phyloP scores from a whole-genome alignment of 2,113 vertebrate genomes.

The Chloebia gouldiae region DNA sequence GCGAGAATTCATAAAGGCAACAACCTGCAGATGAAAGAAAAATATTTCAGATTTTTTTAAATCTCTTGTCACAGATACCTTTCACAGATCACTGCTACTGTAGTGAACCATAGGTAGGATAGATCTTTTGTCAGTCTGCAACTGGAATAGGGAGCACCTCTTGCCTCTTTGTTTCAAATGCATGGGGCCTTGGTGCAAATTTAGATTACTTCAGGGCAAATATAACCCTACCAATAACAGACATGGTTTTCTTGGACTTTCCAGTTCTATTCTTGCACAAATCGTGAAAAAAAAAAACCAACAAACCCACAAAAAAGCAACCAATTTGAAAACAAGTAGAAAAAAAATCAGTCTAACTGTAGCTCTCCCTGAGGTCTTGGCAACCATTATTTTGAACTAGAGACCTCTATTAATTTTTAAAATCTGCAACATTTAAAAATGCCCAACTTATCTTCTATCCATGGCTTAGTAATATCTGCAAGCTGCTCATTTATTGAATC shows the following conservation, averaged over 20 bases:
- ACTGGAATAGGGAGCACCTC: neutral
- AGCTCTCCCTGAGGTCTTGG: neutral
- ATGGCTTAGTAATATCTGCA: neutral
- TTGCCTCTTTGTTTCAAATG: neutral
- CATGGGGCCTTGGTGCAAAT: neutral
- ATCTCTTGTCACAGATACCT: neutral
- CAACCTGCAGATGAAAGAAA: conserved; percentile 72
- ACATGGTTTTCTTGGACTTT: neutral
- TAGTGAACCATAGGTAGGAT: neutral
- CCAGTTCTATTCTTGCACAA: neutral
- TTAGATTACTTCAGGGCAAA: neutral
- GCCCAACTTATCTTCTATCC: neutral
- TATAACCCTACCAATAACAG: neutral
- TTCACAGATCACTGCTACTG: neutral
- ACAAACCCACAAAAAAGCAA: neutral
- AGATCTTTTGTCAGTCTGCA: neutral
- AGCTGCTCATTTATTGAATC: neutral
- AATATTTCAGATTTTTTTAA: neutral
- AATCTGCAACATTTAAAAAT: neutral
- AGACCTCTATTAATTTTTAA: neutral
- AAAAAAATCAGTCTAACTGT: neutral
- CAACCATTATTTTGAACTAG: neutral
- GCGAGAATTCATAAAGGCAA: conserved; percentile 78
- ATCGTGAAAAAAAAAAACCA: neutral
- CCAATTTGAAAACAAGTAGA: neutral